Evolutionary conservation across 2,113 vertebrate genomes (phyloP).

Genomic region (Austrofundulus limnaeus): DNA sequence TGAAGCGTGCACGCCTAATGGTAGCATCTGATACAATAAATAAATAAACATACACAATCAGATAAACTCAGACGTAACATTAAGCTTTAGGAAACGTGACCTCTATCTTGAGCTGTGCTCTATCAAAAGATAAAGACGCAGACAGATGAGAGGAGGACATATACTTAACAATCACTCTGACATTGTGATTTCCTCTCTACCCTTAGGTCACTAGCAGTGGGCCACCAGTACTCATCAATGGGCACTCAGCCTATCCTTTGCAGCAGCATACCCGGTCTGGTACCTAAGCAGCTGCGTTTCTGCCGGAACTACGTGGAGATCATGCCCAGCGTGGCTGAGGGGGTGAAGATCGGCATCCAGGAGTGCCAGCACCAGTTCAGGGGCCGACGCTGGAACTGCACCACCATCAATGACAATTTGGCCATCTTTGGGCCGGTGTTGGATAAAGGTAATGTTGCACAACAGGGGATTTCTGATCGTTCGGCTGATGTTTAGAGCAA

Average conservation of each 20-base stretch:
- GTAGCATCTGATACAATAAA: conserved; percentile 63
- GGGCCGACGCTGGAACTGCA: conserved; percentile 97
- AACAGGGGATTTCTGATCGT: neutral
- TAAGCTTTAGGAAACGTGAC: conserved; percentile 48
- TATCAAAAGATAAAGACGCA: conserved; percentile 32
- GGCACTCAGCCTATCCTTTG: conserved; percentile 92
- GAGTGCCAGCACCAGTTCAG: conserved; percentile 98
- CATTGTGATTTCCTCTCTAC: conserved; percentile 17
- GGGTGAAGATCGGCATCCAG: conserved; percentile 93
- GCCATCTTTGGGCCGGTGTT: conserved; percentile 97
- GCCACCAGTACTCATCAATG: conserved; percentile 91
- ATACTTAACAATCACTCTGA: conserved; percentile 30
- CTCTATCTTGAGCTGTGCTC: conserved; percentile 17
- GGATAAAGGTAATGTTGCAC: conserved; percentile 87
- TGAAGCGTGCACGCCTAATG: conserved; percentile 59
- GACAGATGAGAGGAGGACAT: conserved; percentile 13
- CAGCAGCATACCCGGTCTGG: conserved; percentile 92
- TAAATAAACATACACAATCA: conserved; percentile 62
- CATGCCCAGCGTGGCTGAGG: conserved; percentile 97
- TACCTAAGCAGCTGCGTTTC: conserved; percentile 97
- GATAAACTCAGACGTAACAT: conserved; percentile 51
- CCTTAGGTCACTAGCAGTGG: conserved; percentile 90
- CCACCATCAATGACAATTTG: conserved; percentile 89
- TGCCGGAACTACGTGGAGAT: conserved; percentile 97
- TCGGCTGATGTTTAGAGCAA: neutral